phyloP scores from a whole-genome alignment of 2,797 vertebrate genomes.

The Chaenodraco wilsoni region DNA sequence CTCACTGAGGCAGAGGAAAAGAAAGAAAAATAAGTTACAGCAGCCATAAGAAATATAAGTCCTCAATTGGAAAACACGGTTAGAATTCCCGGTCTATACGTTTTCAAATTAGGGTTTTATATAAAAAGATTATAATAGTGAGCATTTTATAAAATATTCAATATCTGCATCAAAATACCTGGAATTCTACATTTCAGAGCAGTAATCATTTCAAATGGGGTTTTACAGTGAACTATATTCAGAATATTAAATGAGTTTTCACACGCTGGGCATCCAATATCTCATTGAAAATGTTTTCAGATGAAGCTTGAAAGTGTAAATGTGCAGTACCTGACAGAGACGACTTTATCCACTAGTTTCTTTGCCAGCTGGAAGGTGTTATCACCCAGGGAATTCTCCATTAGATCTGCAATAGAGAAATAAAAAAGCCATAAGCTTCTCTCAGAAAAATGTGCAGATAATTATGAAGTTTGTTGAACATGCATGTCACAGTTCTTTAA shows the following conservation, averaged over 20 bases:
- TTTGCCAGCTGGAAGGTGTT: conserved; percentile 88
- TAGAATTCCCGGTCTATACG: neutral
- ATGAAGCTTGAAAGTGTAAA: neutral
- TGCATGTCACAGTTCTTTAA: neutral
- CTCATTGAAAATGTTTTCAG: neutral
- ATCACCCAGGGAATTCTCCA: conserved; percentile 84
- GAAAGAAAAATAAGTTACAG: neutral
- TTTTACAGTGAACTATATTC: neutral
- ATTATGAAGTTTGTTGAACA: neutral
- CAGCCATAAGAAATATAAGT: neutral
- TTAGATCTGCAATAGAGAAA: conserved; percentile 82
- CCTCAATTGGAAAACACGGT: neutral
- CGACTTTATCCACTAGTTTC: conserved; percentile 89
- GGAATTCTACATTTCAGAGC: neutral
- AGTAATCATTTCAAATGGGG: neutral
- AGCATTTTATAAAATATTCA: neutral
- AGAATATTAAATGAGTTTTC: neutral
- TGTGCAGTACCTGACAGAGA: conserved; percentile 86
- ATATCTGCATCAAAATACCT: neutral
- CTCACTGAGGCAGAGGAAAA: conserved; percentile 74
- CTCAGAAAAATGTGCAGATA: neutral
- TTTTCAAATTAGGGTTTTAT: neutral
- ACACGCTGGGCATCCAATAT: neutral
- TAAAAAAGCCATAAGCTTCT: neutral
- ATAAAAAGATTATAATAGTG: neutral